Percentiles rank a stretch among this genome's conserved stretches.
These are phyloP conservation scores for Numenius arquata DNA, from an alignment of 2,113 vertebrate species.

Conservation along the genomic window DNA sequence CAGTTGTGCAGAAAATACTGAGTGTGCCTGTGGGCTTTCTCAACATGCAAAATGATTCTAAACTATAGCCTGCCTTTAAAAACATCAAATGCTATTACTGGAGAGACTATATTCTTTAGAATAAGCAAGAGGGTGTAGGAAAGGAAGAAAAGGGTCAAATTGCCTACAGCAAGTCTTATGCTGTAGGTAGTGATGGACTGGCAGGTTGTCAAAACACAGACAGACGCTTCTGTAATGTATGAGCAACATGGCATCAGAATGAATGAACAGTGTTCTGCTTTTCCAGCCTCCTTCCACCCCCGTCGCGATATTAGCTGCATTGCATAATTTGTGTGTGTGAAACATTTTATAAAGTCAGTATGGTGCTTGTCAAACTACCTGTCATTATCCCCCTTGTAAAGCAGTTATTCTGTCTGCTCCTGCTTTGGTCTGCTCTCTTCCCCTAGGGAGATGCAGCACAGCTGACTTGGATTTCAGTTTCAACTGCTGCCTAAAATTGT, in stretches of 20 bases:
- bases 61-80: background rate
- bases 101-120: background rate
- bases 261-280: conserved; percentile 33
- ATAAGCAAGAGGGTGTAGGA: conserved; percentile 19
- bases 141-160: conserved; percentile 51
- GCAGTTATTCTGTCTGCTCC: conserved; percentile 1
- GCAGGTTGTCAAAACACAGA: conserved; percentile 58
- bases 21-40: background rate
- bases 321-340: conserved; percentile 48
- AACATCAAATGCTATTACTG: background rate
- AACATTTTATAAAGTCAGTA: conserved; percentile 48
- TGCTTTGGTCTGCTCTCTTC: background rate
- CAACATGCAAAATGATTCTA: background rate
- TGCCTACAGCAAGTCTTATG: conserved; percentile 32
- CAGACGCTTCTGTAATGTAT: background rate
- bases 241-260: conserved; percentile 9
- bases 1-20: background rate
- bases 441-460: background rate
- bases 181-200: conserved; percentile 40
- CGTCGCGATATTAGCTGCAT: background rate
- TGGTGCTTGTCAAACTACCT: conserved; percentile 54
- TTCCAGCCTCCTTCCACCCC: conserved; percentile 16
- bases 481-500: background rate
- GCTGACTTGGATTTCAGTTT: background rate
- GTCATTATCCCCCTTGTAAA: conserved; percentile 31